Percentiles rank a stretch among this genome's conserved stretches.
Evolutionary conservation across 2,888 invertebrate genomes (phyloP).

Genomic region (Lasioglossum pauxillum): DNA sequence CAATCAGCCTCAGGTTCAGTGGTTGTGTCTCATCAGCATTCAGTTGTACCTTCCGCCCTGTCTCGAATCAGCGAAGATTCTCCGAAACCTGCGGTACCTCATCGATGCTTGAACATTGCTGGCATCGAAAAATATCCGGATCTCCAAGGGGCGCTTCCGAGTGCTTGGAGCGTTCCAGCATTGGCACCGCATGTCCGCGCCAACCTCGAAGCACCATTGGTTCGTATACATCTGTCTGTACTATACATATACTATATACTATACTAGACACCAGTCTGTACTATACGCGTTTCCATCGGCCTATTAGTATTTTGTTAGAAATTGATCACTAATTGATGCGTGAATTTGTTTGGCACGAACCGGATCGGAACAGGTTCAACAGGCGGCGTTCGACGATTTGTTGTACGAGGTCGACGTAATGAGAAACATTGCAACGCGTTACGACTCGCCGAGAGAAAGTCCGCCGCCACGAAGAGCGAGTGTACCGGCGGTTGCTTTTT

Average conservation of each 20-base stretch:
- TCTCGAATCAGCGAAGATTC: constrained; percentile 86
- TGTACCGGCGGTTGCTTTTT: constrained; percentile 81
- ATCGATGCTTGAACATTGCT: constrained; percentile 90
- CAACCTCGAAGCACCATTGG: constrained; percentile 91
- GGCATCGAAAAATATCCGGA: constrained; percentile 92
- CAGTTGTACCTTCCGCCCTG: constrained; percentile 76
- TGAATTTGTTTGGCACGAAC: background rate
- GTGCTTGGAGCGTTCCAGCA: constrained; percentile 92
- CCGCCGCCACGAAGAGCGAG: constrained; percentile 79
- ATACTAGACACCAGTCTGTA: background rate
- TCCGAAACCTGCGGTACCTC: constrained; percentile 75
- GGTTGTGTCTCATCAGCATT: constrained; percentile 72
- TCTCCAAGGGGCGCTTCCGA: constrained; percentile 88
- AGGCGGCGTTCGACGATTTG: constrained; percentile 94
- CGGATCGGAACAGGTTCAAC: constrained; percentile 87
- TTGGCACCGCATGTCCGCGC: constrained; percentile 86
- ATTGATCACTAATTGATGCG: background rate
- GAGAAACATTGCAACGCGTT: constrained; percentile 90
- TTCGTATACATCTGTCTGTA: constrained; percentile 57
- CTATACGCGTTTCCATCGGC: no score
- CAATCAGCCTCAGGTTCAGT: constrained; percentile 52
- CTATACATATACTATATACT: no score
- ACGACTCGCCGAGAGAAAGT: constrained; percentile 80
- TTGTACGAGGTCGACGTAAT: constrained; percentile 93
- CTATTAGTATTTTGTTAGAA: background rate